These are phyloP conservation scores for Heliconius melpomene DNA, from an alignment of 1,140 invertebrate species.

Conservation along the genomic window DNA sequence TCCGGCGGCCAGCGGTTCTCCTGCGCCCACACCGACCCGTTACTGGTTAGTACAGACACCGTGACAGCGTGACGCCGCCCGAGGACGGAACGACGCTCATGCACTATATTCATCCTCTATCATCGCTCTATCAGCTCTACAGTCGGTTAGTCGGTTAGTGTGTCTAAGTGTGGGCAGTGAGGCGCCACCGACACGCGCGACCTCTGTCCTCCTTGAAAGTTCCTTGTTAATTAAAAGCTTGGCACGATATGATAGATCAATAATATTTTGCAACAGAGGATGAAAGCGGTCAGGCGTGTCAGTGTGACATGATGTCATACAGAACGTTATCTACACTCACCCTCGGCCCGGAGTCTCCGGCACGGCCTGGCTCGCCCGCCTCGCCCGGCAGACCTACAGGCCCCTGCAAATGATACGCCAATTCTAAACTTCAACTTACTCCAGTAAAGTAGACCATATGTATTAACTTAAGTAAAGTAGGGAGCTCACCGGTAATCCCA, in stretches of 20 bases:
- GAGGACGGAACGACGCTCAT: not conserved
- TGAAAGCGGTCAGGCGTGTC: not conserved
- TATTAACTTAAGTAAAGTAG: not conserved
- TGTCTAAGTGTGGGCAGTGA: constrained; percentile 16
- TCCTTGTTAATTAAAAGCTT: not conserved
- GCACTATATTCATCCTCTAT: not conserved
- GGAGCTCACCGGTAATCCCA: constrained; percentile 95
- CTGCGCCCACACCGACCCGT: constrained; percentile 59
- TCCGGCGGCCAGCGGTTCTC: constrained; percentile 70
- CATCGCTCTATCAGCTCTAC: constrained; percentile 4
- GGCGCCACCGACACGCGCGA: not conserved
- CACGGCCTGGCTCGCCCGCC: constrained; percentile 87
- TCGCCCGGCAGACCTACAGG: constrained; percentile 94
- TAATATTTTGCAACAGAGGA: not conserved
- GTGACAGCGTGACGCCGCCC: not conserved
- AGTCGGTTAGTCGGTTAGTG: constrained; percentile 33
- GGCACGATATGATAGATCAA: not conserved
- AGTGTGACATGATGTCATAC: not conserved
- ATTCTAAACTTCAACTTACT: too few relatives aligned
- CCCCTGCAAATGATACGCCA: constrained; percentile 82
- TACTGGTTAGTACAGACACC: constrained; percentile 46
- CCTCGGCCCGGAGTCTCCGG: constrained; percentile 88
- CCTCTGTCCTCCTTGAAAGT: not conserved
- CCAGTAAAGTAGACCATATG: not conserved
- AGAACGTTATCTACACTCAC: constrained; percentile 66